Base-by-base conservation (phyloP, 2,888 invertebrate species). In the Apodemia zela region DNA sequence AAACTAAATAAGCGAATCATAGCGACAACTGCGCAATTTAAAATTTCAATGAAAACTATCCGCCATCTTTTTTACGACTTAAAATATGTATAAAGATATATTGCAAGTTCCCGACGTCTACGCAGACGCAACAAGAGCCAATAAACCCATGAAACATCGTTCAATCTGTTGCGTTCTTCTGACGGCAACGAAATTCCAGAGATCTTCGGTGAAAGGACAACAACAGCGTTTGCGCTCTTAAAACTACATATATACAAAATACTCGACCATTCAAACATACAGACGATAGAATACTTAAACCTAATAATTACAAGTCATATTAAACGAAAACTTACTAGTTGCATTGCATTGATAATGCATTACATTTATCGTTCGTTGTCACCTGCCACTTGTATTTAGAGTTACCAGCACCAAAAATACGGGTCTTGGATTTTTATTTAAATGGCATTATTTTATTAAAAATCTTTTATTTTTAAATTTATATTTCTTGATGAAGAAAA, bases 131-230 rank as follows among this genome's bases (percentile, higher is more conserved):
- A 67, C 66, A 61, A 54, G 18, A 54, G 51, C 51, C 51, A 66
- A 29, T 51, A 67, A 72, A 66, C 64, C 80, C 82, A 83, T 82
- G 82, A 85, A 82, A 79, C 73, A 73, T 75, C 78, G 82, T 72
- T 79, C 70, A 75, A 77, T 79, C 80, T 77, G 85, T 80, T 81
- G 81, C 78, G 76, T 80, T 78, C 82, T 76, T 85, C 81, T 71
- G 76, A 72, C 85, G 91, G 89, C 90, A 87, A 79, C 82, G 85
- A 87, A 89, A 86, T 81, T 80, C 90, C 88, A 91, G 91, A 91
- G 91, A 91, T 91, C 91, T 91, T 91, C 76, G 87, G 91, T 91
- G 91, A 91, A 91, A 91, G 91, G 85, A 90, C 86, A 91, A 90
- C 89, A 88, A 91, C 79, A 81, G 85, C 89, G 78, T 73, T 81